Evolutionary conservation across 1,140 invertebrate genomes (phyloP), one percentile per base, ranked within the genome.

Genomic region (Tenebrio molitor): DNA sequence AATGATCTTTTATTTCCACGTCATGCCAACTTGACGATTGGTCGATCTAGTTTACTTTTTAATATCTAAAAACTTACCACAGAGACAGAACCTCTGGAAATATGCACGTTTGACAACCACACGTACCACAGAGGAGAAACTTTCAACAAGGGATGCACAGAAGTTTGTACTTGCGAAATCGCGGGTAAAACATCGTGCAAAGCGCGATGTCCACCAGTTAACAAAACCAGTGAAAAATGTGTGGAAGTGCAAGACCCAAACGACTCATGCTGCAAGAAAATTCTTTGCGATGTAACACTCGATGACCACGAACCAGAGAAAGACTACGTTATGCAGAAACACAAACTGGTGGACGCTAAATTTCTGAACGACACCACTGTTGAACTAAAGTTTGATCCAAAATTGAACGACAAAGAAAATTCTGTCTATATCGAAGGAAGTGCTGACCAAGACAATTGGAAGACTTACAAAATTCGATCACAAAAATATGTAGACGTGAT

Each of bases 251-350:
- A 88, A 74, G 91, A 94, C 81, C 88, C 91, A 2, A 89, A 90
- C 10, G 94, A 97, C 81, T 81, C 89, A 0, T 96, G 95, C 79
- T 96, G 95, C 77, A 93, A 91, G 36, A 88, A 94, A 72, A 90
- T 94, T 50, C 84, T 94, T 0, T 96, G 94, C 79, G 92, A 95
- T 76, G 92, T 94, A 1, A 91, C 90, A 1, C 84, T 92, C 6
- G 89, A 91, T 69, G 91, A 90, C 73, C 89, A 92, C 50, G 91
- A 93, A 72, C 62, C 72, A 7, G 76, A 78, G 1, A 84, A 74
- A 2, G 70, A 74, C 33, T 33, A 66, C 12, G 10, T 29, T 3
- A 77, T 76, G 39, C 41, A 66, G 5, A 73, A 65, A 12, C 64
- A 67, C 14, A 83, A 81, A 74, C 68, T 85, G 46, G 21, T 82